Evolutionary conservation across 1,140 invertebrate species (phyloP).

Genomic region (Pseudomyrmex sp.): DNA sequence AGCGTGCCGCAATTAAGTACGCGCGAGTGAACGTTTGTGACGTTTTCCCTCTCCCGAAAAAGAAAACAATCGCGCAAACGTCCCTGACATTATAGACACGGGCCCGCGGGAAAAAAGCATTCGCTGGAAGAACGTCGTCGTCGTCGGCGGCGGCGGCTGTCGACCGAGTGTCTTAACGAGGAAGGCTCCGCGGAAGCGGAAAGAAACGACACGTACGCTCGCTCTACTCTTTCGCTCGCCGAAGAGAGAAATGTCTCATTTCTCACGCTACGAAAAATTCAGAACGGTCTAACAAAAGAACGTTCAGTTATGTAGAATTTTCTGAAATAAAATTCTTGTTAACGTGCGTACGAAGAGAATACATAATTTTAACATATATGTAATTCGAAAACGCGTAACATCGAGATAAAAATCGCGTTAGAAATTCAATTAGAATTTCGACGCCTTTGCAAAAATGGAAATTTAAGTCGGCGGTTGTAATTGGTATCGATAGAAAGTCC

Average conservation of each 20-base stretch:
- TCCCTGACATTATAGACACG: slow-evolving; percentile 40
- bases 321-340: slow-evolving; percentile 1
- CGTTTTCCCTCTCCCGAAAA: neutral
- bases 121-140: slow-evolving; percentile 27
- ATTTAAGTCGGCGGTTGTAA: slow-evolving; percentile 27
- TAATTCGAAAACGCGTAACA: neutral
- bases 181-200: neutral
- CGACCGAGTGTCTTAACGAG: slow-evolving; percentile 36
- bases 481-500: slow-evolving; percentile 25
- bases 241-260: slow-evolving; percentile 33
- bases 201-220: slow-evolving; percentile 33
- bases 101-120: slow-evolving; percentile 34
- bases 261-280: slow-evolving; percentile 2
- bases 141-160: neutral
- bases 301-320: too few species aligned
- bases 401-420: too few species aligned
- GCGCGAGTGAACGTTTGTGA: slow-evolving; percentile 58
- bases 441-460: neutral
- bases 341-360: too few species aligned
- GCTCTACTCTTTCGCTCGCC: neutral
- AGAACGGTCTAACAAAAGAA: neutral
- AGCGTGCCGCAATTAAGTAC: slow-evolving; percentile 71
- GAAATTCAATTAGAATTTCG: neutral
- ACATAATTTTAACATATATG: neutral
- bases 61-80: slow-evolving; percentile 55